Evolutionary conservation across 2,113 vertebrate species (phyloP).

Genomic region (Ciconia boyciana): DNA sequence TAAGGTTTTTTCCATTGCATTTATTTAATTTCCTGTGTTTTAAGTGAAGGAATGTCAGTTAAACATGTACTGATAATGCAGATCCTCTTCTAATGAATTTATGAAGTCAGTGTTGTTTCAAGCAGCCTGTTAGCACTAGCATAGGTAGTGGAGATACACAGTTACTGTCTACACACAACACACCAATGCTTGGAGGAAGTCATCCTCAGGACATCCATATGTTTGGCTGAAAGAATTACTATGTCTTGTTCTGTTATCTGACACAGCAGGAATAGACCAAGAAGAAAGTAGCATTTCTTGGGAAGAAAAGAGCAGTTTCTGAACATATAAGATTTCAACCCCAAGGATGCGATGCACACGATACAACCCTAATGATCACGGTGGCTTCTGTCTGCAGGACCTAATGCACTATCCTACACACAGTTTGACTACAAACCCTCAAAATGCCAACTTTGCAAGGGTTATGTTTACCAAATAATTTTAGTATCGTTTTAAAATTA

Average conservation of each 20-base stretch:
- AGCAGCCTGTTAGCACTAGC: neutral
- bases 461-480: neutral
- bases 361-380: neutral
- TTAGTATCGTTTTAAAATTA: neutral
- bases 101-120: neutral
- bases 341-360: neutral
- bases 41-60: neutral
- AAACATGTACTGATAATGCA: neutral
- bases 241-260: neutral
- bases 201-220: neutral
- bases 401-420: neutral
- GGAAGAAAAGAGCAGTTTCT: neutral
- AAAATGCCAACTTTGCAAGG: neutral
- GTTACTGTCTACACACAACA: neutral
- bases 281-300: neutral
- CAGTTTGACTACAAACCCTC: neutral
- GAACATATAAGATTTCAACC: rapidly evolving
- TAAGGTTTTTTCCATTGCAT: neutral
- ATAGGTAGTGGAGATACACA: neutral
- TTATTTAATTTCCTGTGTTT: neutral
- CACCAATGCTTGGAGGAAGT: neutral
- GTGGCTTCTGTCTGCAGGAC: neutral
- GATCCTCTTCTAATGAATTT: neutral
- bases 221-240: neutral
- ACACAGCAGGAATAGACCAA: neutral